Evolutionary conservation across 2,113 vertebrate genomes (phyloP).

Genomic region (Raja brachyura): DNA sequence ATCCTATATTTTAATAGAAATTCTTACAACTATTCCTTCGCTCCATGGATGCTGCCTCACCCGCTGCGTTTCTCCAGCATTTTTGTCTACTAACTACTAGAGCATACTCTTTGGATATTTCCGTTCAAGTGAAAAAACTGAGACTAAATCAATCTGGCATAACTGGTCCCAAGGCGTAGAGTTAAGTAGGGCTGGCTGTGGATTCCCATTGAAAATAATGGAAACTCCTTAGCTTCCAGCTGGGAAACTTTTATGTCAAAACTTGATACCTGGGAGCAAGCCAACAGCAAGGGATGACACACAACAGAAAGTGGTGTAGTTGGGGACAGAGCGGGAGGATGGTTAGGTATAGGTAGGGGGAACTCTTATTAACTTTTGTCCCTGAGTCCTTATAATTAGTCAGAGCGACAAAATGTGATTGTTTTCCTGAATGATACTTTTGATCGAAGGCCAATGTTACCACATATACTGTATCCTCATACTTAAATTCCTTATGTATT

Average conservation of each 20-base stretch:
- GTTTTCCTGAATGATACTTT: background rate
- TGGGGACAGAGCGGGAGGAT: too few relatives aligned
- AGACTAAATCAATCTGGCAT: too few relatives aligned
- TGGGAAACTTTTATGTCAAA: constrained; percentile 25
- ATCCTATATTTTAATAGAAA: too few relatives aligned
- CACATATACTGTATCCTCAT: background rate
- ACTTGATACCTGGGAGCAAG: background rate
- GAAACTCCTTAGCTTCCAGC: constrained; percentile 20
- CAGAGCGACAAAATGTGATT: background rate
- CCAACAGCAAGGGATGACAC: background rate
- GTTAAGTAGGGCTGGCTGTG: too few relatives aligned
- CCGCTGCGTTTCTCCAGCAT: too few relatives aligned
- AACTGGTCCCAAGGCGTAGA: too few relatives aligned
- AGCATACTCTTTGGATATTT: background rate
- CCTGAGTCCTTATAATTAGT: background rate
- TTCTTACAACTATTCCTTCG: background rate
- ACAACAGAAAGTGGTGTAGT: background rate
- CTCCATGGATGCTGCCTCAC: too few relatives aligned
- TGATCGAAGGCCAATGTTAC: background rate
- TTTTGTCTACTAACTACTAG: background rate
- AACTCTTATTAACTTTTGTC: background rate
- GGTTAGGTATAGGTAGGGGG: background rate
- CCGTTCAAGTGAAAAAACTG: background rate
- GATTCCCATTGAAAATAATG: constrained; percentile 25
- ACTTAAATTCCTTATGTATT: background rate